Evolutionary conservation across 2,888 invertebrate genomes (phyloP).

Genomic region (Camptogramma bilineatum): DNA sequence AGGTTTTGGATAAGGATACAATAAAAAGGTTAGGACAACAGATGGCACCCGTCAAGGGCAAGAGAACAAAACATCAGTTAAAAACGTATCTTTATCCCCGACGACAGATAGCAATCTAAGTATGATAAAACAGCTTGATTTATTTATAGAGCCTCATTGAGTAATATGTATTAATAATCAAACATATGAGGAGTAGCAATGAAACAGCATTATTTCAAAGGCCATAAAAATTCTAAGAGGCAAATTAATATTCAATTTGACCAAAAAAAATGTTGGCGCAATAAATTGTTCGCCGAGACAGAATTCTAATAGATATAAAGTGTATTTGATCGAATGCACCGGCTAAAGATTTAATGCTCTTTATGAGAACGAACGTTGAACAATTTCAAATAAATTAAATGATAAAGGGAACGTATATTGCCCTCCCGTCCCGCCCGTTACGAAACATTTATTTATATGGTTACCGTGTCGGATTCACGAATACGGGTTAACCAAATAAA

Average conservation of each 20-base stretch:
- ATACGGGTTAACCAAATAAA: constrained; percentile 6
- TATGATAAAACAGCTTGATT: constrained; percentile 27
- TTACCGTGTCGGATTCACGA: constrained; percentile 33
- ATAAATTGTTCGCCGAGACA: constrained; percentile 5
- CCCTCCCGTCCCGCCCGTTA: constrained; percentile 29
- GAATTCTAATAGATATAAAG: constrained; percentile 2
- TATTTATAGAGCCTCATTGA: constrained; percentile 35
- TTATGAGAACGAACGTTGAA: constrained; percentile 53
- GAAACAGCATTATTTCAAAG: constrained; percentile 29
- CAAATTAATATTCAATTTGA: constrained; percentile 4
- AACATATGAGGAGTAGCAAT: constrained; percentile 37
- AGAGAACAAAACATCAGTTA: constrained; percentile 29
- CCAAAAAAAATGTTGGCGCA: constrained; percentile 5
- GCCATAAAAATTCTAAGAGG: constrained; percentile 4
- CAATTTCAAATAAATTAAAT: constrained; percentile 48
- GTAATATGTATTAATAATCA: constrained; percentile 37
- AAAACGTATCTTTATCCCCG: constrained; percentile 30
- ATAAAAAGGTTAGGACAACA: constrained; percentile 21
- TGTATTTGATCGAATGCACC: constrained; percentile 39
- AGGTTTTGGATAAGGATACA: not conserved
- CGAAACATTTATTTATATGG: constrained; percentile 49
- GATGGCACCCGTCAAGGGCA: constrained; percentile 37
- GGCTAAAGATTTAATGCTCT: constrained; percentile 53
- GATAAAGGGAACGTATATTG: constrained; percentile 19
- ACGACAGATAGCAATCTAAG: constrained; percentile 30